Percentiles rank a stretch among this genome's conserved stretches.
Evolutionary conservation across 2,113 vertebrate genomes (phyloP).

Genomic region (Gnathonemus echidnorhynchus): DNA sequence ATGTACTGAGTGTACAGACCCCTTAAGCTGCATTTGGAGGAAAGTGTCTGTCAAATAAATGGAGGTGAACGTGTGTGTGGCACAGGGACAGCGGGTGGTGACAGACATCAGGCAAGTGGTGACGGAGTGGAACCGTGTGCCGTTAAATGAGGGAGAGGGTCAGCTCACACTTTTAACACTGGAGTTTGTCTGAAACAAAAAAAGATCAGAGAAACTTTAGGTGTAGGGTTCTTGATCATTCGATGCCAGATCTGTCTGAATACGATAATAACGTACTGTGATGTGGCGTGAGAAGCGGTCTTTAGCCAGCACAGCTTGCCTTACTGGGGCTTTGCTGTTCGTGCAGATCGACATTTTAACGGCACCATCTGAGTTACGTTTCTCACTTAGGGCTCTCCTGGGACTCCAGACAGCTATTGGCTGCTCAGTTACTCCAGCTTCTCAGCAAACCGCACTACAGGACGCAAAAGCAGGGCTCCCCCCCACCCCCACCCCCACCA

Average conservation of each 20-base stretch:
- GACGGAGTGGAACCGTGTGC: neutral
- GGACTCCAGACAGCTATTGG: neutral
- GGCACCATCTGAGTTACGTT: neutral
- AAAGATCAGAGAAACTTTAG: neutral
- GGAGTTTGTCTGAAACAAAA: neutral
- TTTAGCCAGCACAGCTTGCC: neutral
- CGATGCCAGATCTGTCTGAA: neutral
- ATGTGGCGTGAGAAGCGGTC: neutral
- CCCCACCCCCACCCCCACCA: neutral
- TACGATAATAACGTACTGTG: neutral
- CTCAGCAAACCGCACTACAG: neutral
- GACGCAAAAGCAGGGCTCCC: neutral
- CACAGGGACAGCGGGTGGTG: neutral
- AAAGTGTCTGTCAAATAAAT: neutral
- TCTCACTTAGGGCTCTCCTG: neutral
- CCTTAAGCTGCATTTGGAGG: neutral
- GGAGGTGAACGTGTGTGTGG: neutral
- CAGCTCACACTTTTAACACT: neutral
- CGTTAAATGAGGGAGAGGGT: neutral
- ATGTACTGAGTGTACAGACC: neutral
- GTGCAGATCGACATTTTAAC: neutral
- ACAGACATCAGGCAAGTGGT: neutral
- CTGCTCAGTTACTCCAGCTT: neutral
- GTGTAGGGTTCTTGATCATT: neutral
- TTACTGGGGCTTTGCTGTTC: neutral